phyloP scores from a whole-genome alignment of 2,797 vertebrate species.

The Sebastes itinus region DNA sequence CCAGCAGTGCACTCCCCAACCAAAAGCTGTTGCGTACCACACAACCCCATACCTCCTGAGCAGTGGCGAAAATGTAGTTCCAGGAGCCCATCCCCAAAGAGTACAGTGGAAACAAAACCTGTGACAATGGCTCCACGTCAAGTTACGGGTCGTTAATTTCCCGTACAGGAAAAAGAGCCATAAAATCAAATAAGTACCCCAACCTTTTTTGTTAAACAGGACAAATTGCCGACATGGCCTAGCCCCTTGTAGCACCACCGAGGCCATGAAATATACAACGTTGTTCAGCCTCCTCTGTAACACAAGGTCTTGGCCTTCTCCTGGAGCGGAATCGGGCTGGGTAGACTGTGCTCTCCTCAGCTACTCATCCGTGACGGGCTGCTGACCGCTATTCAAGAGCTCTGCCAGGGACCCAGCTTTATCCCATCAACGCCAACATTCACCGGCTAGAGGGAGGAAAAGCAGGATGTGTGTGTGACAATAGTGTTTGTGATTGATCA shows the following conservation, averaged over 20 bases:
- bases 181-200: background rate
- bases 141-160: background rate
- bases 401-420: conserved; percentile 24
- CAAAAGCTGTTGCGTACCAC: background rate
- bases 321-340: background rate
- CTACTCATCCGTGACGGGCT: conserved; percentile 22
- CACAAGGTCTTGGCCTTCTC: conserved; percentile 1
- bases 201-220: conserved; percentile 7
- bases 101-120: background rate
- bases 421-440: conserved; percentile 38
- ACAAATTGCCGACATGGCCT: background rate
- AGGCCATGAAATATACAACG: conserved; percentile 5
- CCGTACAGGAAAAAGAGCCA: background rate
- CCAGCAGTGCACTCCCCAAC: background rate
- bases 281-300: conserved; percentile 9
- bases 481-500: conserved; percentile 51
- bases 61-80: background rate
- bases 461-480: conserved; percentile 26
- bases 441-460: conserved; percentile 31
- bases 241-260: background rate
- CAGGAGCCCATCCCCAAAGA: background rate
- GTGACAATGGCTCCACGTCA: background rate
- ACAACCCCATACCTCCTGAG: background rate
- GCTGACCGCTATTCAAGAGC: conserved; percentile 26
- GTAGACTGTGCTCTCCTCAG: conserved; percentile 3